Evolutionary conservation across 1,140 invertebrate species (phyloP).

Genomic region (Drosophila subpulchrella): DNA sequence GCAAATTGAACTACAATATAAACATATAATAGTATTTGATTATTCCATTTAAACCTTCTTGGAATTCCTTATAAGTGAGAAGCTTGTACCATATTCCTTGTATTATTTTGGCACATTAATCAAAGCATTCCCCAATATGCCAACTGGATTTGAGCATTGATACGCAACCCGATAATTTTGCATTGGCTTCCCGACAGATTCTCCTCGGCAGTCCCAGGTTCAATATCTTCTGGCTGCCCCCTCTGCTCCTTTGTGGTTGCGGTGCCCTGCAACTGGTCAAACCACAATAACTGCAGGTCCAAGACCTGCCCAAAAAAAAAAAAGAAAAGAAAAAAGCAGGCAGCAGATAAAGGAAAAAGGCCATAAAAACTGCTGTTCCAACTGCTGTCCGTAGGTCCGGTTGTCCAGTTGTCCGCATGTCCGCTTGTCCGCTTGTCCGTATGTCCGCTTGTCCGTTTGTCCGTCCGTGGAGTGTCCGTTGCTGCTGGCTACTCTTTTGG

Average conservation of each 20-base stretch:
- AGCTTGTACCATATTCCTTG: background rate
- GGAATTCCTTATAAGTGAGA: background rate
- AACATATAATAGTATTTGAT: no score
- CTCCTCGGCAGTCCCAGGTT: slow-evolving; percentile 6
- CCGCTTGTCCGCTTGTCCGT: slow-evolving; percentile 10
- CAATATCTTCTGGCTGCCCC: slow-evolving; percentile 21
- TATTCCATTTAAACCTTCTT: background rate
- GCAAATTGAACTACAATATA: background rate
- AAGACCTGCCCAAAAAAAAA: slow-evolving; percentile 43
- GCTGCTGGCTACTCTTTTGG: slow-evolving; percentile 43
- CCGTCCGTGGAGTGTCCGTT: slow-evolving; percentile 20
- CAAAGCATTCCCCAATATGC: slow-evolving; percentile 11
- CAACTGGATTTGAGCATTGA: slow-evolving; percentile 2
- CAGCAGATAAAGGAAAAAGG: slow-evolving; percentile 49
- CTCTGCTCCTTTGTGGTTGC: slow-evolving; percentile 26
- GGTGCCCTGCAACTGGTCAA: slow-evolving; percentile 52
- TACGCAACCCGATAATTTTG: slow-evolving; percentile 3
- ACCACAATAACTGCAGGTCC: slow-evolving; percentile 52
- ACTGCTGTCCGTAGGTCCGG: slow-evolving; percentile 50
- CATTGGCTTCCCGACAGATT: slow-evolving; percentile 13
- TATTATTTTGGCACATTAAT: slow-evolving; percentile 8
- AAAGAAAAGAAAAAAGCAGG: slow-evolving; percentile 8
- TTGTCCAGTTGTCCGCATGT: slow-evolving; percentile 12
- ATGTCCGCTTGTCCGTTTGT: slow-evolving; percentile 3
- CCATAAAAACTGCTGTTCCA: slow-evolving; percentile 56